phyloP scores from a whole-genome alignment of 2,888 invertebrate genomes.

The Rhagium mordax region DNA sequence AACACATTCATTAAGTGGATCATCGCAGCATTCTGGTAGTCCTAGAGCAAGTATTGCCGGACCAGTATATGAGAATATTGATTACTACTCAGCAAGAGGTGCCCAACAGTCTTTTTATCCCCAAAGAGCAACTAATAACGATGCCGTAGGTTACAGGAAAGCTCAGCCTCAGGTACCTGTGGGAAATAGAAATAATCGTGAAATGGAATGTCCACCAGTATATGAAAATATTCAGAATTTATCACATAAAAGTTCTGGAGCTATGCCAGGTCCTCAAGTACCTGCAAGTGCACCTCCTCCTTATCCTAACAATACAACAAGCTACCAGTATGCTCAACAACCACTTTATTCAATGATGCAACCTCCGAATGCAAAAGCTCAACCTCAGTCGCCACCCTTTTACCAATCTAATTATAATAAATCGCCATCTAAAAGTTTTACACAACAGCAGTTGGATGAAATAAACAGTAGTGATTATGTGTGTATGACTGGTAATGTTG shows the following conservation, averaged over 20 bases:
- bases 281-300: conserved; percentile 62
- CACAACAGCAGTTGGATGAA: conserved; percentile 75
- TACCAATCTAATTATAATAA: conserved; percentile 43
- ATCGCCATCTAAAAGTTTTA: conserved; percentile 56
- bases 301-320: conserved; percentile 51
- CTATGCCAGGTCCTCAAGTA: conserved; percentile 68
- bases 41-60: conserved; percentile 67
- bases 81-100: conserved; percentile 77
- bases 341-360: conserved; percentile 65
- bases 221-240: conserved; percentile 68
- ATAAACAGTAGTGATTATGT: conserved; percentile 87
- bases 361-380: conserved; percentile 51
- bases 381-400: conserved; percentile 53
- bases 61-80: conserved; percentile 87
- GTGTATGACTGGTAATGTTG: conserved; percentile 84
- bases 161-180: conserved; percentile 88
- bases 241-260: conserved; percentile 60
- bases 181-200: conserved; percentile 69
- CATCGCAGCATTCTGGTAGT: conserved; percentile 75
- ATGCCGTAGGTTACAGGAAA: conserved; percentile 76
- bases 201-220: conserved; percentile 73
- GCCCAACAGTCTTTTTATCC: conserved; percentile 74
- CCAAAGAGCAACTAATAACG: conserved; percentile 68
- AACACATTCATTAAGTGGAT: conserved; percentile 75
- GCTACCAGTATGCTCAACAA: conserved; percentile 55